phyloP scores from a whole-genome alignment of 2,888 invertebrate species.

The Fissipunctia ypsillon region DNA sequence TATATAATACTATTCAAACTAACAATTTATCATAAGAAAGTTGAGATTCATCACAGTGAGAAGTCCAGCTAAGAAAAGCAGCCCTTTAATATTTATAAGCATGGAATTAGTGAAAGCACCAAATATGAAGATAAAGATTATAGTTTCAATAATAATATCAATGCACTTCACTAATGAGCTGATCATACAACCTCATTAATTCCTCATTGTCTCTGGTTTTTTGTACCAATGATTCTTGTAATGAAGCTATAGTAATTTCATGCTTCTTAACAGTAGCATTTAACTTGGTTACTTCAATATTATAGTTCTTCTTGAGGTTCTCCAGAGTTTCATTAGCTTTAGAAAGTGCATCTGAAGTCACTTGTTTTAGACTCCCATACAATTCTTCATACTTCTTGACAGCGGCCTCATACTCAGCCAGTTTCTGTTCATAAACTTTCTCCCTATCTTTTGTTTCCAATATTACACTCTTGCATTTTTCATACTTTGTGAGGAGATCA shows the following conservation, averaged over 20 bases:
- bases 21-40: conserved; percentile 64
- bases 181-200: conserved; percentile 97
- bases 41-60: conserved; percentile 77
- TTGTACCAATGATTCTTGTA: conserved; percentile 95
- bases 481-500: conserved; percentile 91
- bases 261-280: conserved; percentile 96
- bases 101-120: conserved; percentile 59
- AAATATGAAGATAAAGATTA: conserved; percentile 42
- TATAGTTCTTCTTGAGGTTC: conserved; percentile 92
- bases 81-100: conserved; percentile 36
- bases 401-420: conserved; percentile 92
- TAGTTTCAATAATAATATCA: conserved; percentile 57
- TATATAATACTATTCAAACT: conserved; percentile 66
- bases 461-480: conserved; percentile 91
- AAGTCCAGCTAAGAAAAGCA: conserved; percentile 62
- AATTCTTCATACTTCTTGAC: conserved; percentile 94
- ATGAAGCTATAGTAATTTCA: conserved; percentile 95
- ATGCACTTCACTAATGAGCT: conserved; percentile 93
- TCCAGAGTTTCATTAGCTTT: conserved; percentile 95
- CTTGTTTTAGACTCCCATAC: conserved; percentile 95
- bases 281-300: conserved; percentile 94
- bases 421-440: conserved; percentile 92
- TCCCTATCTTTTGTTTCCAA: conserved; percentile 91
- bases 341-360: conserved; percentile 95
- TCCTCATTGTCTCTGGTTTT: conserved; percentile 97